Evolutionary conservation across 2,888 invertebrate genomes (phyloP).

Genomic region (Drosophila antonietae): DNA sequence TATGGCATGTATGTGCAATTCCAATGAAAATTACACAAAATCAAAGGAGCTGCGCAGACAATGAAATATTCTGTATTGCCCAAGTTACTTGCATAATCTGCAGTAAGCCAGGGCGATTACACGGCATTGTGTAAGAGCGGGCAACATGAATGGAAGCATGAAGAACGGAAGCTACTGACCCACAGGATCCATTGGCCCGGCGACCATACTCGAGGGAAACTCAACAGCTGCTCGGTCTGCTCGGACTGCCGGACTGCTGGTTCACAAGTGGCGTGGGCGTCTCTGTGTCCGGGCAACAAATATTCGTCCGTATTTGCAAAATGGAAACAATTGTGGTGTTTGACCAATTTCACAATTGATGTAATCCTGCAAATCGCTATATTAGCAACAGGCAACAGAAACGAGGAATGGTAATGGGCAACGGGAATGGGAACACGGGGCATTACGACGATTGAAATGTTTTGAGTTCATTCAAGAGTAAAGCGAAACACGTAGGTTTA

Average conservation of each 20-base stretch:
- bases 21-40: constrained; percentile 52
- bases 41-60: constrained; percentile 46
- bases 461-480: constrained; percentile 83
- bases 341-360: constrained; percentile 82
- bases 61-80: constrained; percentile 46
- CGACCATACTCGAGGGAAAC: constrained; percentile 66
- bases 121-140: constrained; percentile 64
- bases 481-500: constrained; percentile 75
- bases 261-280: constrained; percentile 44
- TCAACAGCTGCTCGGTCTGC: constrained; percentile 60
- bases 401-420: background rate
- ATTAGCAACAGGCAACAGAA: constrained; percentile 62
- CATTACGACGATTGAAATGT: constrained; percentile 78
- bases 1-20: constrained; percentile 26
- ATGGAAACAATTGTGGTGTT: constrained; percentile 84
- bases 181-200: constrained; percentile 23
- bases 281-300: constrained; percentile 66
- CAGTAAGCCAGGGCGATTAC: constrained; percentile 81
- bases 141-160: constrained; percentile 32
- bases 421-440: constrained; percentile 12
- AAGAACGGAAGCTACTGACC: constrained; percentile 31
- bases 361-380: constrained; percentile 80
- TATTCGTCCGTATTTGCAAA: constrained; percentile 82
- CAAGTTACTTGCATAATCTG: constrained; percentile 82
- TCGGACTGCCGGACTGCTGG: background rate